These are phyloP conservation scores for Lerista edwardsae DNA, from an alignment of 2,797 vertebrate species.

Conservation along the genomic window DNA sequence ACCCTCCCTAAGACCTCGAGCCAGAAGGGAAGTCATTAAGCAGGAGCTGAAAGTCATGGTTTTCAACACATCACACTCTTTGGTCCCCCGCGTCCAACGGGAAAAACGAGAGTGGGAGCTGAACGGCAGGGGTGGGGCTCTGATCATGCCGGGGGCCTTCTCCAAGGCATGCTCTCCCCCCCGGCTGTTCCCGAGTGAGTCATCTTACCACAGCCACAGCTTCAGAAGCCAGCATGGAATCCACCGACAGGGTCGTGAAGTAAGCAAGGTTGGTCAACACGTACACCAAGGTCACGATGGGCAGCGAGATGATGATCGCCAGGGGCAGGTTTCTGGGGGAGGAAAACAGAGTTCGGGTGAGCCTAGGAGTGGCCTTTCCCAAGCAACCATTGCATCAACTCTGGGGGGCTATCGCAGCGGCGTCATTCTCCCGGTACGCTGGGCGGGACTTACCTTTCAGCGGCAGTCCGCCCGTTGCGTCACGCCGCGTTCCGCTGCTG, in stretches of 20 bases:
- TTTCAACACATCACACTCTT: too few relatives aligned
- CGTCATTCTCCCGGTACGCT: too few relatives aligned
- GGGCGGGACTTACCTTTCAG: too few relatives aligned
- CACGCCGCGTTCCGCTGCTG: too few relatives aligned
- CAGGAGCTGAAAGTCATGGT: too few relatives aligned
- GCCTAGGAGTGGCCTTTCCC: neutral
- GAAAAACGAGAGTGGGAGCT: neutral
- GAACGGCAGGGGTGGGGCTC: neutral
- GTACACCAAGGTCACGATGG: constrained; percentile 93
- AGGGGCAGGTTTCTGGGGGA: constrained; percentile 90
- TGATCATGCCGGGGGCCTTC: neutral
- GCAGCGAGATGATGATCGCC: constrained; percentile 97
- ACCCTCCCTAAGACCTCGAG: too few relatives aligned
- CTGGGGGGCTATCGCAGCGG: too few relatives aligned
- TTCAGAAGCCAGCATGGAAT: constrained; percentile 88
- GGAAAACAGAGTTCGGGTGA: fast-evolving
- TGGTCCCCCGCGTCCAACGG: neutral
- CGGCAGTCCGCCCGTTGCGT: too few relatives aligned
- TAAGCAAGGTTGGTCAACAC: constrained; percentile 97
- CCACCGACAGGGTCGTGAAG: constrained; percentile 90
- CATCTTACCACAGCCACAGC: constrained; percentile 91
- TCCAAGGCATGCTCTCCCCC: too few relatives aligned
- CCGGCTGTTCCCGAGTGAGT: neutral
- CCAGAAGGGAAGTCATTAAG: too few relatives aligned
- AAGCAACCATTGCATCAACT: neutral